Base-by-base conservation (phyloP, 1,140 invertebrate species). In the Drosophila sp. region DNA sequence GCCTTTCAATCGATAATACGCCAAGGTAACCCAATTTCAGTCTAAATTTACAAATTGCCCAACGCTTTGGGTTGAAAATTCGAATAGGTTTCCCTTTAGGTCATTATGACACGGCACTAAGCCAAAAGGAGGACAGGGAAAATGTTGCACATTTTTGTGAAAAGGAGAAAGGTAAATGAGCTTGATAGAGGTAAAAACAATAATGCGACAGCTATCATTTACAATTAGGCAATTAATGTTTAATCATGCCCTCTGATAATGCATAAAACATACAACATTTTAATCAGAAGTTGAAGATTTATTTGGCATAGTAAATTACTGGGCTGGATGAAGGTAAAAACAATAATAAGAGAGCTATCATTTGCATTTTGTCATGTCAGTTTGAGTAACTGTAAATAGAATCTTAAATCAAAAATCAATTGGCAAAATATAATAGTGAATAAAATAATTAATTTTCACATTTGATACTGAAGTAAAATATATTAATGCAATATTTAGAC, bases 1-100 rank as follows among this genome's bases (percentile, higher is more conserved):
- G 48, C 57, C 66, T 32, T 5, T 29, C 7, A 83, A 83, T 83
- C 80, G 72, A 83, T 79, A 83, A 65, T 43, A 29, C 50, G 50
- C 56, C 32, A 56, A 38, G 70, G 41, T 67, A 80, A 71, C 77
- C 80, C 51, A 76, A 65, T 72, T 83, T 72, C 62, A 72, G 34
- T 76, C 63, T 54, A 62, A 73, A 81, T 73, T 81, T 73, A 43
- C 45, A 16, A 21, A 14, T 25, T 27, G 25, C 16, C 25, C 14
- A 57, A 13, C 25, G 48, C 16, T 46, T 29, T 27, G 9, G 38
- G 9, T 18, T 56, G 13, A 18, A 57, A 65, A 56, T 66, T 66
- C 43, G 41, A n/a, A 18, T 40, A 21, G 29, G 11, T 5, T 62
- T 62, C 25, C 53, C 36, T 45, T 45, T 1, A 13, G 40, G 16